Base-by-base conservation (phyloP, 2,888 invertebrate species). In the Hirtodrosophila cameraria region DNA sequence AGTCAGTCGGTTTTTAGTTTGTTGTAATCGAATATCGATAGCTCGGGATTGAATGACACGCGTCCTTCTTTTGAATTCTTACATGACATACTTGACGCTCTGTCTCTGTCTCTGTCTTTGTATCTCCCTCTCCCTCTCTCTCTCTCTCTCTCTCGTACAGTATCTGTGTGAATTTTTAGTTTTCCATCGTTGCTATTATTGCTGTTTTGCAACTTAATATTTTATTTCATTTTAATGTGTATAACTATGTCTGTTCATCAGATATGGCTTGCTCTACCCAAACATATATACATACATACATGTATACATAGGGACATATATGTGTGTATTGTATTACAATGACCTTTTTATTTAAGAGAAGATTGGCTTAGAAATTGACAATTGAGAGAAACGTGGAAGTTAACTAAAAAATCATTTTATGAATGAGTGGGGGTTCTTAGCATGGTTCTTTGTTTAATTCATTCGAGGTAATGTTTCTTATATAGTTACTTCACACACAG, bases 11-110 rank as follows among this genome's bases (percentile, higher is more conserved):
- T 86, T 81, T 86, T 81, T 68, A 86, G 87, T 84, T 83, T 81
- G 67, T 78, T 90, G 90, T 87, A 90, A 90, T 90, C 89, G 90
- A 90, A 90, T 90, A 90, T 90, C 89, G 87, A 90, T 90, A 88
- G 89, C 89, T 87, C 73, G 86, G 90, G 90, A 90, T 90, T 89
- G 88, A 86, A 88, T 90, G 86, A 86, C 82, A 70, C 59, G 75
- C 82, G 82, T 82, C 87, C 80, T 80, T 80, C 80, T 86, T 80
- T 87, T 73, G 69, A 87, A 84, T 82, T 82, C 86, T 87, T 80
- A 80, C 77, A 86, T 80, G 86, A 80, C 80, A 84, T 71, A 81
- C 85, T 86, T 84, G 74, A 43, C 36, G 18, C 31, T 54, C 11
- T 30, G 35, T 18, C 3, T 63, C 31, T 42, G 20, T 9, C 31